Evolutionary conservation across 2,113 vertebrate genomes (phyloP).

Genomic region (Grus americana): DNA sequence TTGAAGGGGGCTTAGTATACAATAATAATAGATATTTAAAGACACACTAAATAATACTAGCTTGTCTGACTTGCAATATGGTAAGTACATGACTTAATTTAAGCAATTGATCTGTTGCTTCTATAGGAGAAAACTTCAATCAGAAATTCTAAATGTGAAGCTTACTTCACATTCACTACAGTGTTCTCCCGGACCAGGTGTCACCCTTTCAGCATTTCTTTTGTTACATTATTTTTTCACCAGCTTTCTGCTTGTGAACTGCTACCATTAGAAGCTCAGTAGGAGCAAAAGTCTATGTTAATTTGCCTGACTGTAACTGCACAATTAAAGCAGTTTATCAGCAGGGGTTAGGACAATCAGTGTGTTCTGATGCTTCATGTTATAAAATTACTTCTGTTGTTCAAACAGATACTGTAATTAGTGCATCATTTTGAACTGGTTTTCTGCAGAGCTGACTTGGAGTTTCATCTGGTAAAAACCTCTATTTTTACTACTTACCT

Average conservation of each 20-base stretch:
- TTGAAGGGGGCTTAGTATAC: background rate
- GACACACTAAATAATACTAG: background rate
- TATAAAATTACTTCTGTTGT: conserved; percentile 72
- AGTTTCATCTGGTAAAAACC: background rate
- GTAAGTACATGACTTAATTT: background rate
- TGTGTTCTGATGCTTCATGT: conserved; percentile 64
- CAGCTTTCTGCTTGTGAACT: conserved; percentile 46
- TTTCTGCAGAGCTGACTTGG: conserved; percentile 14
- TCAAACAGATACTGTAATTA: conserved; percentile 75
- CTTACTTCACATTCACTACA: background rate
- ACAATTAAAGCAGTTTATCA: conserved; percentile 72
- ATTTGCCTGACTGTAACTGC: conserved; percentile 67
- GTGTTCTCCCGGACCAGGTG: background rate
- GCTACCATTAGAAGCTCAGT: conserved; percentile 61
- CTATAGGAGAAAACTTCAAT: fast-evolving
- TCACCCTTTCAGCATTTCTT: background rate
- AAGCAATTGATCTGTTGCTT: background rate
- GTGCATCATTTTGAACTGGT: conserved; percentile 57
- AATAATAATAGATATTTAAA: background rate
- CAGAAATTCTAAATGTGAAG: background rate
- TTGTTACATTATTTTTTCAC: background rate
- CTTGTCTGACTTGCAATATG: background rate
- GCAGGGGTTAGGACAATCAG: conserved; percentile 67
- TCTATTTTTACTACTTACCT: background rate
- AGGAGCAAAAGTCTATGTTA: conserved; percentile 63